Base-by-base conservation (phyloP, 2,113 vertebrate species). In the Eublepharis macularius region DNA sequence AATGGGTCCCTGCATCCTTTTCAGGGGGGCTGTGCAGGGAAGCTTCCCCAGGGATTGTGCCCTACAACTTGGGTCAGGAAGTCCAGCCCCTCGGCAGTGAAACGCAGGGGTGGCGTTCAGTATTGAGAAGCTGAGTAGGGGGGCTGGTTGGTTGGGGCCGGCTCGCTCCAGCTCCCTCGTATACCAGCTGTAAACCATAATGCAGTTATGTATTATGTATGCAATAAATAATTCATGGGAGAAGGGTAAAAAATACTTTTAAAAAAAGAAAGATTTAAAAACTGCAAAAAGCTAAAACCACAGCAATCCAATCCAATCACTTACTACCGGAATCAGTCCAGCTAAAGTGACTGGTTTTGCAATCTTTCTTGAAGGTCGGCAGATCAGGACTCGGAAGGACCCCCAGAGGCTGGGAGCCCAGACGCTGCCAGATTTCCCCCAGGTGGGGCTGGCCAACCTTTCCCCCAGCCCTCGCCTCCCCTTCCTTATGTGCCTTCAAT, bases 101-200 rank as follows among this genome's bases (percentile, higher is more conserved):
- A 45, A 65, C 32, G 19, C 32, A 26, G 41, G 51, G 39, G 4
- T 11, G 60, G 57, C 36, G 70, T 63, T 3, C 49, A 39, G 16
- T 19, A n/a, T 60, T 29, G 13, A 57, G 34, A 60, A 12, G 68
- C 8, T 32, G 69, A 49, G 80, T 34, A 14, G 9, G 41, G 1
- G 16, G 68, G 24, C 13, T n/a, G n/a, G n/a, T 65, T 65, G 82
- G 72, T 32, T 26, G 6, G 72, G 47, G n/a, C 72, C 39, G 49
- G 70, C 36, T 75, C 74, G 7, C 60, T 76, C 39, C 82, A 39
- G 13, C 49, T 75, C 60, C n/a, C 66, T 66, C 72, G 26, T 36
- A 32, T 16, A 39, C 82, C 82, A 76, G 82, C 82, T 84, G 82
- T 84, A 84, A 76, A 84, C 82, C 74, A 84, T 76, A 84, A 84